Evolutionary conservation across 2,888 invertebrate species (phyloP), one percentile per base, ranked within the genome.

Genomic region (Aspidiotus rigidus): DNA sequence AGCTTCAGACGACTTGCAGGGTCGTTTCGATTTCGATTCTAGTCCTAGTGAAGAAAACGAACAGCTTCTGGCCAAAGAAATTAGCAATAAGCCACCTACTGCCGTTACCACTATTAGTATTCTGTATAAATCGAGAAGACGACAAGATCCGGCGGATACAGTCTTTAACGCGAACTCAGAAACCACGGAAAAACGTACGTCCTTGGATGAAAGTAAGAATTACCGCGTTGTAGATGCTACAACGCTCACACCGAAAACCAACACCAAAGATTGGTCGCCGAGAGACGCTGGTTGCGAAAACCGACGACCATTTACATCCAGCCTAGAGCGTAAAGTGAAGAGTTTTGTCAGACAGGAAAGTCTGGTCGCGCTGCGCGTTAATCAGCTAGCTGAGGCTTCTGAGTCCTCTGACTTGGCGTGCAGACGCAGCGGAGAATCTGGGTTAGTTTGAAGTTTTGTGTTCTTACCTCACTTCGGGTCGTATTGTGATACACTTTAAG

Each of bases 91-190:
- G 28, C 62, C 63, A 2, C 53, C 63, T 10, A 44, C 63, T 28
- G 55, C 62, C 44, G 69, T 69, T 41, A 74, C 74, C 13, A 73
- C 74, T 41, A 74, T 74, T 55, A 74, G 72, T 67, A 74, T 74
- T 55, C 71, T 73, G 2, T 74, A 74, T 62, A 73, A 73, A 9
- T 74, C 74, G 39, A 73, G 73, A 13, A 55, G 60, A 49, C 53
- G 53, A 60, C 11, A 59, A 49, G 60, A 63, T 44, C 57, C 60
- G 16, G 7, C 39, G 2, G 64, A 64, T n/a, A 39, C 9, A 40
- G 70, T 40, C 28, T 53, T 28, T 15, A 16, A 49, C n/a, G 69
- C n/a, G 15, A 56, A 41, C 8, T 10, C 39, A 6, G 40, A 56
- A 15, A n/a, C 40, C 7, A 16, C 5, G 1, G 40, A 59, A 7